Base-by-base conservation (phyloP, 2,888 invertebrate genomes). In the Callosobruchus maculatus region DNA sequence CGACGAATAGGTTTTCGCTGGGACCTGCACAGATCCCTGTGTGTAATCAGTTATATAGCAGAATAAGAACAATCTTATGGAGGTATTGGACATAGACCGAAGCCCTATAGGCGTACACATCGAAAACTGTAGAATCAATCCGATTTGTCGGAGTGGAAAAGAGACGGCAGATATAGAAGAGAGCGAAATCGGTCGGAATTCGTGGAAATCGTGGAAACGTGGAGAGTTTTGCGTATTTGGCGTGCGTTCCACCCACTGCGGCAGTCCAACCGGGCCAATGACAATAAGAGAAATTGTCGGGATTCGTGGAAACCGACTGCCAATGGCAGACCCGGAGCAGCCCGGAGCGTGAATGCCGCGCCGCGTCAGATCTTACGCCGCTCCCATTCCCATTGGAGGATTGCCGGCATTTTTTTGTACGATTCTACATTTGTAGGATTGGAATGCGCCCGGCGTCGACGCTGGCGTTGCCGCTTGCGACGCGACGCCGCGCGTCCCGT, bases 281-380 rank as follows among this genome's bases (percentile, higher is more conserved):
- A 86, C 86, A 86, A 87, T 86, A 84, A 82, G 85, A 86, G 86
- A 87, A 87, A 86, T 86, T 84, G 82, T 83, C 81, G 82, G 84
- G 85, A 86, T 86, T 86, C 86, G 86, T 83, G 85, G 84, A 84
- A 82, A 82, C 81, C 78, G 78, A 74, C 81, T 78, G 80, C 86
- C 86, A 86, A 87, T 87, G 81, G 84, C 80, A 82, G 81, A 83
- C 83, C 49, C 83, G 83, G 71, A 30, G 26, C 26, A 21, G 26
- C 21, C 18, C 85, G 86, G 85, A 86, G 86, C 86, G 86, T 86
- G 82, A 85, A 84, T 85, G 85, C 84, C 85, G 49, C 49, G 26
- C 3, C 84, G 83, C 49, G 26, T 2, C 84, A 83, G 85, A 85
- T 85, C 85, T 85, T 85, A 86, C 13, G 49, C 49, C 49, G 3